Evolutionary conservation across 2,113 vertebrate genomes (phyloP), one percentile per base, ranked within the genome.

Genomic region (Nothobranchius furzeri): DNA sequence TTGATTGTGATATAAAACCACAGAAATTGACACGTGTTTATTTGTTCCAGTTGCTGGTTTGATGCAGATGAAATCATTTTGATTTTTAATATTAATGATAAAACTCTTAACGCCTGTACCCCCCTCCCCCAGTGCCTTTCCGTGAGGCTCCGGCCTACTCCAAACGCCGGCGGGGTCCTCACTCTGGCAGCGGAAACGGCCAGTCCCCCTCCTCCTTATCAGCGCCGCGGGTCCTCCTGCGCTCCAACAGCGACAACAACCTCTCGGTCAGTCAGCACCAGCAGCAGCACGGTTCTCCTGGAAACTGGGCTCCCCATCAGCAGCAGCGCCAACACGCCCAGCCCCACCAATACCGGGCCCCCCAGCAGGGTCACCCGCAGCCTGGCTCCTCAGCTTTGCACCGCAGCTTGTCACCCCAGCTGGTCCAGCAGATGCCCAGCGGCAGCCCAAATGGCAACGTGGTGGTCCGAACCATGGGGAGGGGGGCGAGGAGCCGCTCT

Each of bases 181-280:
- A 93, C 3, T 80, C 82, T 49, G 83, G 81, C 81, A 64, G 64
- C 17, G 86, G 87, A 65, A 85, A 74, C 87, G 91, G 94, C 75
- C 93, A 92, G 59, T 95, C 93, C 1, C 70, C 75, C 9, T 93
- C 82, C 89, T 95, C 94, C 24, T 85, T 98, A 54, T 91, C 95
- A 11, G 94, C 96, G 8, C 96, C 96, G 11, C 94, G 95, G 69
- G 91, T 96, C 80, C 90, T 99, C 70, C 94, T 98, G 56, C 95
- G 96, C 53, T 98, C 96, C 87, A 99, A 97, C 91, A 98, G 96
- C 0, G 96, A 99, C 91, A 98, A 96, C 91, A 97, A 96, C 84
- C 93, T 98, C 54, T 91, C 68, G 0, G 83, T 86, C 54, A 62
- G 64, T 17, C 86, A 89, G 67, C 84, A 87, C 82, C 83, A 90